A percentile compares a stretch with the other conserved stretches of the same genome.
Conservation (phyloP, 2,797 vertebrate genomes). For the Notolepis coatsorum region DNA sequence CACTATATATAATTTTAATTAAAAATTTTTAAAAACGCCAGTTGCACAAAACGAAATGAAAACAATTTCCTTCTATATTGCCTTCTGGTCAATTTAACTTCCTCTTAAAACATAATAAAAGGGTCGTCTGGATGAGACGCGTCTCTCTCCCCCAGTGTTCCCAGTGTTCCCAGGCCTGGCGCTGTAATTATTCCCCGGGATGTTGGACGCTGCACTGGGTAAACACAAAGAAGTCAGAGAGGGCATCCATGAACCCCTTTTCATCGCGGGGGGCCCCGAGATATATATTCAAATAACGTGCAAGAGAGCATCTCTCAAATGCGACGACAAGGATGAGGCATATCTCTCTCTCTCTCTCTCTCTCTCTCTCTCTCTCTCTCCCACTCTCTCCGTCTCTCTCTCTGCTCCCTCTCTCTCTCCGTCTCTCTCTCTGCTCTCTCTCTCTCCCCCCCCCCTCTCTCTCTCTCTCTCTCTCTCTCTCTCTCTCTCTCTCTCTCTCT, state of each 20-base stretch:
- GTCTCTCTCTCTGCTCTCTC: too few relatives aligned
- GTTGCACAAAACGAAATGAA: conserved; percentile 95
- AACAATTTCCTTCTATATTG: conserved; percentile 99
- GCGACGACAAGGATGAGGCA: conserved; percentile 98
- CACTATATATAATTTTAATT: conserved; percentile 60
- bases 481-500: too few relatives aligned
- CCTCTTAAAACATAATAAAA: conserved; percentile 87
- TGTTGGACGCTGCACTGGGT: conserved; percentile 98
- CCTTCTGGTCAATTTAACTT: conserved; percentile 99
- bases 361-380: too few relatives aligned
- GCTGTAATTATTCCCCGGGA: conserved; percentile 97
- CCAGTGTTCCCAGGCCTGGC: conserved; percentile 95
- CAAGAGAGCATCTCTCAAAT: conserved; percentile 94
- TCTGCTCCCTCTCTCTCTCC: too few relatives aligned
- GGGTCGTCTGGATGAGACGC: conserved; percentile 94
- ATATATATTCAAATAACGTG: conserved; percentile 99
- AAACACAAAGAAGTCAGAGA: conserved; percentile 99
- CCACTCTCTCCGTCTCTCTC: too few relatives aligned
- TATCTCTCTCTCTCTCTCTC: conserved; percentile 89
- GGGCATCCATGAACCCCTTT: conserved; percentile 99
- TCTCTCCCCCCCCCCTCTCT: too few relatives aligned
- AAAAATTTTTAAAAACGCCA: conserved; percentile 58
- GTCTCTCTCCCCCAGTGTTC: conserved; percentile 90
- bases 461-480: too few relatives aligned
- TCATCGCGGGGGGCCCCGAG: conserved; percentile 96